A percentile compares a stretch with the other conserved stretches of the same genome.
Conservation (phyloP, 2,797 vertebrate species). For the Dendrocincla tyrannina region DNA sequence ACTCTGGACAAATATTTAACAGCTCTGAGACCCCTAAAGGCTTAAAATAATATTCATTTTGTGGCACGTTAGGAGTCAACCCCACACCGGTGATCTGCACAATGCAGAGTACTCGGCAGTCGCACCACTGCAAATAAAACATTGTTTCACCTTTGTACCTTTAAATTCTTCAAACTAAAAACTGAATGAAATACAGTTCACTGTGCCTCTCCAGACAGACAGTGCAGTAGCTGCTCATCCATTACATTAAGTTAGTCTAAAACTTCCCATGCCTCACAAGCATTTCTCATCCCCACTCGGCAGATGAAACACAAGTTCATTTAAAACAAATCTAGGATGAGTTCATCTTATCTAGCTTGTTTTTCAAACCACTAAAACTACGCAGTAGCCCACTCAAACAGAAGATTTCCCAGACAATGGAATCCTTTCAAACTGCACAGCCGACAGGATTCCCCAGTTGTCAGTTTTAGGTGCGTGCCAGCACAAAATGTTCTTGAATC, state of each 20-base stretch:
- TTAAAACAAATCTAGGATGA: constrained; percentile 38
- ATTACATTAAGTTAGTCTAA: constrained; percentile 68
- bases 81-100: not conserved
- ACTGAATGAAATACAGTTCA: constrained; percentile 1
- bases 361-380: constrained; percentile 50
- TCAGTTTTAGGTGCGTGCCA: constrained; percentile 41
- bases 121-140: not conserved
- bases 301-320: constrained; percentile 60
- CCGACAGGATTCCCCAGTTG: constrained; percentile 39
- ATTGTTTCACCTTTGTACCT: not conserved
- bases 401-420: constrained; percentile 55
- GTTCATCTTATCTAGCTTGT: constrained; percentile 46
- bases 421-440: constrained; percentile 58
- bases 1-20: constrained; percentile 51
- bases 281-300: constrained; percentile 5
- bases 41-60: constrained; percentile 34
- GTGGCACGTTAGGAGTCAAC: not conserved
- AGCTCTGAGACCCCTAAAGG: constrained; percentile 41
- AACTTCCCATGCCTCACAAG: constrained; percentile 66
- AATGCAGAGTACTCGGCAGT: not conserved
- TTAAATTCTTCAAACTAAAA: constrained; percentile 13
- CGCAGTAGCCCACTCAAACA: constrained; percentile 2
- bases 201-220: constrained; percentile 3
- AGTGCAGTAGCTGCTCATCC: constrained; percentile 35
- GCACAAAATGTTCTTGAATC: constrained; percentile 13